phyloP scores from a whole-genome alignment of 2,797 vertebrate species.

The Pogoniulus pusillus region DNA sequence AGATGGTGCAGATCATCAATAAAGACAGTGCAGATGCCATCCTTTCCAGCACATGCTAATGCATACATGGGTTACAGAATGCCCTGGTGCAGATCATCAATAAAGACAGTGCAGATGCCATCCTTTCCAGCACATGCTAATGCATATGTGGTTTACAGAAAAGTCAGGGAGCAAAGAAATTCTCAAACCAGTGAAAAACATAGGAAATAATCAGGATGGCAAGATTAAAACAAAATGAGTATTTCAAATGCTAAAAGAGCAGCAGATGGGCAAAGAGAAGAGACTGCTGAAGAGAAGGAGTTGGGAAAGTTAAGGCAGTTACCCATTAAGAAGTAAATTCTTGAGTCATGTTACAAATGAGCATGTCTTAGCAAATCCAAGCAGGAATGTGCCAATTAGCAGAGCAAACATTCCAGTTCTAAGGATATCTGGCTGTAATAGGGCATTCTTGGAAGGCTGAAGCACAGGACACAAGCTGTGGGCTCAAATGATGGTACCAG shows the following conservation, averaged over 20 bases:
- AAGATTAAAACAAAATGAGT: background rate
- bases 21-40: too few species aligned
- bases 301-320: constrained; percentile 41
- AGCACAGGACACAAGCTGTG: background rate
- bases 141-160: background rate
- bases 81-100: too few species aligned
- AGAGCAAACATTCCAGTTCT: constrained; percentile 36
- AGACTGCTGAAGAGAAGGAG: background rate
- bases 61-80: too few species aligned
- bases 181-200: constrained; percentile 3
- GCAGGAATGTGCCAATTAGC: constrained; percentile 62
- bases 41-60: too few species aligned
- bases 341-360: constrained; percentile 56
- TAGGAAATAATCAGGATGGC: background rate
- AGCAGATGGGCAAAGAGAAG: background rate
- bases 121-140: too few species aligned
- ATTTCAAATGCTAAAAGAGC: constrained; percentile 22
- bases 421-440: background rate
- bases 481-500: background rate
- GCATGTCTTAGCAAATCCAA: constrained; percentile 53
- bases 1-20: too few species aligned
- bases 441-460: background rate
- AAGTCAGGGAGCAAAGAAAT: constrained; percentile 34
- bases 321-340: constrained; percentile 53
- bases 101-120: too few species aligned